Evolutionary conservation across 2,113 vertebrate genomes (phyloP), one percentile per base, ranked within the genome.

Genomic region (Xiphias gladius): DNA sequence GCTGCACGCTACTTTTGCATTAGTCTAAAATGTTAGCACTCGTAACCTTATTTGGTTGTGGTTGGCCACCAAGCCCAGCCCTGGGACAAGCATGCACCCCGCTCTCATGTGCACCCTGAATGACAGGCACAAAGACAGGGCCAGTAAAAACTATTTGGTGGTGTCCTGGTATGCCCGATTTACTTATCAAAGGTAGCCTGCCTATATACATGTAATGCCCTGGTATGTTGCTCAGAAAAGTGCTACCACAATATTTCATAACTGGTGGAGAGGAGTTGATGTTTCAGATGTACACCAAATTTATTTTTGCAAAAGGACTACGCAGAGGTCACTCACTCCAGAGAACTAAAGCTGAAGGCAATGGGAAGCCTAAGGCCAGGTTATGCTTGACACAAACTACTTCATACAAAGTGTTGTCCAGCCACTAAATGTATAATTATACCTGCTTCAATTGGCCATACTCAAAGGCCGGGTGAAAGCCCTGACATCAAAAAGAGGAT

Each of bases 261-360:
- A n/a, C n/a, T n/a, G 48, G 6, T 19, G 48, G 12, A 43, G n/a
- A n/a, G n/a, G n/a, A n/a, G n/a, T n/a, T n/a, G n/a, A 22, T 3
- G 61, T 74, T 63, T 48, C 37, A 64, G 70, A 57, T 48, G 11
- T 7, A 17, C 14, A 35, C 8, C 30, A 26, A 55, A 79, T 70
- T 1, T 50, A 19, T 65, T 64, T 76, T 77, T 65, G n/a, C 14
- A 26, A 54, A 63, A 64, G 55, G 14, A 71, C 10, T 9, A 32
- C 41, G 41, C 30, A 11, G 39, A 3, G 28, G 7, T 26, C 28
- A 50, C 24, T 28, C 28, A 12, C n/a, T 48, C n/a, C 24, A 54
- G 41, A 24, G 2, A 62, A 24, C 43, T 66, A 48, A 20, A 81
- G n/a, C 32, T 35, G 59, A 64, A n/a, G 28, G 37, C 1, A 4